Conservation (phyloP, 2,113 vertebrate species). For the Pipra filicauda region DNA sequence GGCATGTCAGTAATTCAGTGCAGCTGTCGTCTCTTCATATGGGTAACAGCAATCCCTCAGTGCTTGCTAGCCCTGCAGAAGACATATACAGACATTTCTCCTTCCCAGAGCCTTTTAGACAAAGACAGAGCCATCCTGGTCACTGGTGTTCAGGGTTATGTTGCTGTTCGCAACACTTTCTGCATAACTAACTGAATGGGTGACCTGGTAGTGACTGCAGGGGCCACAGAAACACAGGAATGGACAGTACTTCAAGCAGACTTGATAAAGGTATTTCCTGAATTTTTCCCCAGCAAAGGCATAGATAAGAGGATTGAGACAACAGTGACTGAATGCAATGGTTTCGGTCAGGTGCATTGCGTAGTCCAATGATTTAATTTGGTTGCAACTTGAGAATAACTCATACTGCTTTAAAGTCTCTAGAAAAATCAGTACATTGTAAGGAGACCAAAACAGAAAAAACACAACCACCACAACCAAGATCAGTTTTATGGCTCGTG, state of each 20-base stretch:
- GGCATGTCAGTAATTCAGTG: not conserved
- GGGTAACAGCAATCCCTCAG: not conserved
- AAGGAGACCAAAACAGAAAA: conserved; percentile 90
- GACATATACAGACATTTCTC: not conserved
- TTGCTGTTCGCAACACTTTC: conserved; percentile 47
- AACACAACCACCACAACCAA: conserved; percentile 82
- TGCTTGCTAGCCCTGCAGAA: not conserved
- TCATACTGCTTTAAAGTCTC: conserved; percentile 73
- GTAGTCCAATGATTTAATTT: not conserved
- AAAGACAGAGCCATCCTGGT: conserved; percentile 46
- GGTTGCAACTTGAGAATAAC: conserved; percentile 57
- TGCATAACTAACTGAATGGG: conserved; percentile 9
- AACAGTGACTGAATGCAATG: conserved; percentile 85
- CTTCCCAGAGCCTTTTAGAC: conserved; percentile 9
- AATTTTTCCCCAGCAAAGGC: conserved; percentile 92
- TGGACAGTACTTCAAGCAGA: conserved; percentile 59
- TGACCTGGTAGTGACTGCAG: not conserved
- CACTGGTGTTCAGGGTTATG: conserved; percentile 61
- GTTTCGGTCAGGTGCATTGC: conserved; percentile 76
- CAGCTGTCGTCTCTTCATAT: not conserved
- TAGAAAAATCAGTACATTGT: conserved; percentile 83
- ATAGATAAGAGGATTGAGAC: conserved; percentile 91
- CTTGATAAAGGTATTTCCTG: conserved; percentile 73
- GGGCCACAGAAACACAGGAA: conserved; percentile 42
- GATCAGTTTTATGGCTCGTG: conserved; percentile 82